Base-by-base conservation (phyloP, 2,113 vertebrate genomes). In the Pavo muticus region DNA sequence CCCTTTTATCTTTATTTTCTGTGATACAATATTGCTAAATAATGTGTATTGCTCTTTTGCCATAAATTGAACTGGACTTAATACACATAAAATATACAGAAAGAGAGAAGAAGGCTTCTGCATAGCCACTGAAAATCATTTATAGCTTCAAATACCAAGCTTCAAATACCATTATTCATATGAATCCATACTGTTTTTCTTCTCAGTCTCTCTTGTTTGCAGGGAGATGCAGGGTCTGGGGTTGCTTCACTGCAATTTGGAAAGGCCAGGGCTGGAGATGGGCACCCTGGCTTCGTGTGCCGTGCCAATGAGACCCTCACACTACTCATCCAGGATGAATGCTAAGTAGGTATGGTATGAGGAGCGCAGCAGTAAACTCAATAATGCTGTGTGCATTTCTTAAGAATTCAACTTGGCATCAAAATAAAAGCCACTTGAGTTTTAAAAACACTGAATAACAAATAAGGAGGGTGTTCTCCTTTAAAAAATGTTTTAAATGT, bases 101-200 rank as follows among this genome's bases (percentile, higher is more conserved):
- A 54, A 68, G 9, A 54, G 52, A 54, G 27, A 6, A 54, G 27
- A 29, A 54, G 27, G 7, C 27, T 84, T 81, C 60, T 68, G n/a
- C 0, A 0, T 54, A 54, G 24, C 27, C 8, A 27, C 23, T 23
- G 27, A 42, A 68, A 52, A 42, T 59, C 73, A 17, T 45, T 35
- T 56, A 50, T 60, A 54, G 19, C n/a, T 56, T 52, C 50, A 52
- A 24, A 23, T 23, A 50, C 37, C 84, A 25, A 4, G 15, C 20
- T 85, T 79, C 35, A 0, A 4, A 27, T 48, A 20, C 70, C 13
- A 5, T 52, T 83, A 21, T 69, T 48, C 16, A 2, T 32, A 3
- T 17, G 48, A 11, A 20, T 23, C 29, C 57, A 21, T 45, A 12
- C 17, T 77, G 0, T 57, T 86, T 67, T 54, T 76, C 59, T 88